These are phyloP conservation scores for Sigmodon hispidus DNA, from an alignment of 2,113 vertebrate genomes.

Conservation along the genomic window DNA sequence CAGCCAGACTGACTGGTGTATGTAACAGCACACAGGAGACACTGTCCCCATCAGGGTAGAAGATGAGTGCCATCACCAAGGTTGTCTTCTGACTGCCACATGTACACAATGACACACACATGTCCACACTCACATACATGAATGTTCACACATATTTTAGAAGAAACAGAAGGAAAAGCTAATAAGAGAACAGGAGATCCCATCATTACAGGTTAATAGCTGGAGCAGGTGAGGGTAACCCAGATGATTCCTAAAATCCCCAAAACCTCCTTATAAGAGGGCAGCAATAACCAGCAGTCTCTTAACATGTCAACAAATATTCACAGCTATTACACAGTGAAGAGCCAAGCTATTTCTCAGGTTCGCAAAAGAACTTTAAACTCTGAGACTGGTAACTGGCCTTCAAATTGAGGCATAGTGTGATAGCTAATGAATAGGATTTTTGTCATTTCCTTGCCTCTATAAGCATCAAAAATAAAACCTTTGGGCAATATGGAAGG, in stretches of 20 bases:
- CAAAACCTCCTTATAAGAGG: neutral
- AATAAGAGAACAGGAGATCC: neutral
- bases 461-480: slow-evolving; percentile 11
- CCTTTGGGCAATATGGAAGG: neutral
- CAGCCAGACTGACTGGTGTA: neutral
- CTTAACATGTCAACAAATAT: neutral
- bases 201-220: neutral
- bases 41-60: neutral
- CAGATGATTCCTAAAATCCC: neutral
- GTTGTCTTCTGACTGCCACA: neutral
- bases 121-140: neutral
- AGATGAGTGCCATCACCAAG: neutral
- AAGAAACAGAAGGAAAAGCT: neutral
- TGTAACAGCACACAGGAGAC: neutral
- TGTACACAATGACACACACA: neutral
- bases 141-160: neutral
- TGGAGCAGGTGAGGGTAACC: neutral
- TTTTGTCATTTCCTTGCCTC: neutral
- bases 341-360: neutral
- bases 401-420: neutral
- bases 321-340: neutral
- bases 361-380: slow-evolving; percentile 6
- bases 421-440: neutral
- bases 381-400: neutral
- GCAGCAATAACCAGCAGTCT: neutral